phyloP scores from a whole-genome alignment of 2,113 vertebrate genomes.

The Lucifuga dentata region DNA sequence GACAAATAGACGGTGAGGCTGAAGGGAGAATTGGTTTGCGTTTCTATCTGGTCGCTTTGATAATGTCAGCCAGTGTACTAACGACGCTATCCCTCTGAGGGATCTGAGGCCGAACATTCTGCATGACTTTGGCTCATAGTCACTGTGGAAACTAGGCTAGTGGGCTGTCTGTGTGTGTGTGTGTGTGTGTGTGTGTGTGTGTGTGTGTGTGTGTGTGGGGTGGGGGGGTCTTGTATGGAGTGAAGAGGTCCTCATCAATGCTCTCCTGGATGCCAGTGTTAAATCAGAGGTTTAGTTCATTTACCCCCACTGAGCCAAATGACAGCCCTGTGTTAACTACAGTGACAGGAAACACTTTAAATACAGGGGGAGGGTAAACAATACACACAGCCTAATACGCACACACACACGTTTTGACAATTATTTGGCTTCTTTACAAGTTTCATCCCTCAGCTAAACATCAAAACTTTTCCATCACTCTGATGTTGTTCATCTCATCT shows the following conservation, averaged over 20 bases:
- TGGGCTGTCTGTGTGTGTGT: conserved; percentile 23
- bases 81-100: neutral
- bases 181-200: conserved; percentile 19
- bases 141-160: conserved; percentile 57
- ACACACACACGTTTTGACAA: neutral
- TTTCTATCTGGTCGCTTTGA: conserved; percentile 9
- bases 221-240: conserved; percentile 3
- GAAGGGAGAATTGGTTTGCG: neutral
- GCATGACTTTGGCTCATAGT: conserved; percentile 69
- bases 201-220: conserved; percentile 19
- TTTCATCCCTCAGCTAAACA: neutral
- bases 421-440: neutral
- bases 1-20: neutral
- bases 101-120: neutral
- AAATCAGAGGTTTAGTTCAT: conserved; percentile 32
- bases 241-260: conserved; percentile 29
- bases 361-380: neutral
- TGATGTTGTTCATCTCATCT: no score
- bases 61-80: conserved; percentile 4
- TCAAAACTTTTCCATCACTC: no score
- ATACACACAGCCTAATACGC: neutral
- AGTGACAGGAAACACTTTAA: conserved; percentile 13
- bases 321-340: conserved; percentile 14
- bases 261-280: conserved; percentile 9
- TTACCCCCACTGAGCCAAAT: neutral